phyloP scores from a whole-genome alignment of 92 coral and sea anemone species.

The Blastomussa wellsi region DNA sequence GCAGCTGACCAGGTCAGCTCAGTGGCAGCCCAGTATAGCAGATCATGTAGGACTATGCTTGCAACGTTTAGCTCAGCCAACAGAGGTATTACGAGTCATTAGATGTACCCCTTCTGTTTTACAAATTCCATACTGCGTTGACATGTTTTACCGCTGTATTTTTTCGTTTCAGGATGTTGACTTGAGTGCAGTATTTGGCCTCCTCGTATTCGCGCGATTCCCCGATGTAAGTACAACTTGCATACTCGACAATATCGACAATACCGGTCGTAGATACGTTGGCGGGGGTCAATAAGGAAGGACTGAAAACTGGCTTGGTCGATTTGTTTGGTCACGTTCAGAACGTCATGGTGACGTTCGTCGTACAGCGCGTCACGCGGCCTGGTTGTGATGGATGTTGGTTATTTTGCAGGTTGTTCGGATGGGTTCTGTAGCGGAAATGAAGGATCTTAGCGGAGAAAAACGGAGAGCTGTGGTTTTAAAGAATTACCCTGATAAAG shows the following conservation, averaged over 20 bases:
- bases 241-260: not conserved
- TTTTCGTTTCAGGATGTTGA: conserved; percentile 62
- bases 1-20: conserved; percentile 77
- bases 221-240: conserved; percentile 85
- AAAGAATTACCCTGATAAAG: conserved; percentile 84
- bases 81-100: conserved; percentile 66
- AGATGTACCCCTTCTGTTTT: no score
- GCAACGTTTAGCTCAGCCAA: conserved; percentile 62
- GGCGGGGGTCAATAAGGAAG: not conserved
- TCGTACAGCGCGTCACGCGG: not conserved
- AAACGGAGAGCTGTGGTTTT: conserved; percentile 81
- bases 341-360: not conserved
- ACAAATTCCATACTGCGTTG: no score
- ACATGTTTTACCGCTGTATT: no score
- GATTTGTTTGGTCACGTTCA: not conserved
- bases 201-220: conserved; percentile 95
- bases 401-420: conserved; percentile 76
- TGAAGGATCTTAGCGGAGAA: conserved; percentile 86
- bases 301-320: not conserved
- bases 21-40: conserved; percentile 91
- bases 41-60: conserved; percentile 85
- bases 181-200: conserved; percentile 85
- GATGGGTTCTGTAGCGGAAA: conserved; percentile 85
- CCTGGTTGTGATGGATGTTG: not conserved
- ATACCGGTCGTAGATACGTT: not conserved